Conservation (phyloP, 2,888 invertebrate species). For the Dryobota labecula region DNA sequence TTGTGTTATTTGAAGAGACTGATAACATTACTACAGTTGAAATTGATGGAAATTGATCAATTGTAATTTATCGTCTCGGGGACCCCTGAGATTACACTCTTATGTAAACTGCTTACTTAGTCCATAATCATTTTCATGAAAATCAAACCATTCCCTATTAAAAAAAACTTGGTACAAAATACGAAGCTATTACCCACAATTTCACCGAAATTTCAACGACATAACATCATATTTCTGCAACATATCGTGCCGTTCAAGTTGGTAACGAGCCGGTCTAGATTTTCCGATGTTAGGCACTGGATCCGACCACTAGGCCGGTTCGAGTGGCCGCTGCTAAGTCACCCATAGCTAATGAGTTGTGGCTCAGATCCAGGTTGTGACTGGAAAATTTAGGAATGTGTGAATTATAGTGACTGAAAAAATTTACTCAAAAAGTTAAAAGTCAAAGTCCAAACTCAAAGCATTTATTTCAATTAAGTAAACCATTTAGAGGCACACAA, state of each 20-base stretch:
- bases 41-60: too few relatives aligned
- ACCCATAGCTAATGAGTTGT: constrained; percentile 63
- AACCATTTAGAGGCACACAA: too few relatives aligned
- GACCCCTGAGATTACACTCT: too few relatives aligned
- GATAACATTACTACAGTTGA: too few relatives aligned
- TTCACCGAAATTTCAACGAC: background rate
- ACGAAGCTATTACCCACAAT: background rate
- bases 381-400: background rate
- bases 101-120: background rate
- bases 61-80: too few relatives aligned
- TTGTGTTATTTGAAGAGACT: too few relatives aligned
- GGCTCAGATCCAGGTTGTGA: constrained; percentile 11
- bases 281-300: constrained; percentile 33
- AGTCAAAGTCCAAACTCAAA: too few relatives aligned
- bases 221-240: constrained; percentile 4
- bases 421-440: too few relatives aligned
- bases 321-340: constrained; percentile 56
- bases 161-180: background rate
- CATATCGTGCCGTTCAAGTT: background rate
- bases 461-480: too few relatives aligned
- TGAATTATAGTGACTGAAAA: too few relatives aligned
- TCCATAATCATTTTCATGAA: background rate
- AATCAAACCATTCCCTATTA: background rate
- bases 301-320: constrained; percentile 33
- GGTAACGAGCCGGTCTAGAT: constrained; percentile 23